These are phyloP conservation scores for Orthonychiurus folsomi DNA, from an alignment of 2,888 invertebrate genomes.

Conservation along the genomic window DNA sequence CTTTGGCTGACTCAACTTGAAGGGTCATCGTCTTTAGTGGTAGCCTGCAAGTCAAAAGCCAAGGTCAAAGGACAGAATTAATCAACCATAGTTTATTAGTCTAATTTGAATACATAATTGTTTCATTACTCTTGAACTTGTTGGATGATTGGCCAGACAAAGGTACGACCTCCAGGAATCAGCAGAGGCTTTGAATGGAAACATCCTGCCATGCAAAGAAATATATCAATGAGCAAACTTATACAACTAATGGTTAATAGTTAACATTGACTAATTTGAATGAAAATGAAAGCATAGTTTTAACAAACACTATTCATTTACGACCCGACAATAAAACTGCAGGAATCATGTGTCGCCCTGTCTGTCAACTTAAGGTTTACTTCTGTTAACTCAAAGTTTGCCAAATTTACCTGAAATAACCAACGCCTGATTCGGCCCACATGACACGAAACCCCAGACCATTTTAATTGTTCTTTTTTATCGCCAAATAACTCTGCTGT, in stretches of 20 bases:
- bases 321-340: no score
- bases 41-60: conserved; percentile 56
- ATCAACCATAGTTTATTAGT: background rate
- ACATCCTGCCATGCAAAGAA: conserved; percentile 70
- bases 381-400: no score
- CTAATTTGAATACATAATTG: no score
- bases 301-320: conserved; percentile 4
- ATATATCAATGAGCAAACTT: no score
- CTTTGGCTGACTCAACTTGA: conserved; percentile 88
- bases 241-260: no score
- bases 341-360: no score
- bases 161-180: conserved; percentile 91
- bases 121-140: conserved; percentile 46
- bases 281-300: no score
- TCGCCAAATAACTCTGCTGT: background rate
- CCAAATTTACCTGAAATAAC: conserved; percentile 86
- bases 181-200: conserved; percentile 85
- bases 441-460: conserved; percentile 79
- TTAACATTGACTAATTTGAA: no score
- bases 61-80: background rate
- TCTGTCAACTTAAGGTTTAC: no score
- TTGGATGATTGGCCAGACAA: conserved; percentile 86
- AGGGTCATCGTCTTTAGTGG: conserved; percentile 95
- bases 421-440: conserved; percentile 88
- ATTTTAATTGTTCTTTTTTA: conserved; percentile 17